Percentiles rank a stretch among this genome's conserved stretches.
phyloP scores from a whole-genome alignment of 2,113 vertebrate genomes.

The Corapipo altera region DNA sequence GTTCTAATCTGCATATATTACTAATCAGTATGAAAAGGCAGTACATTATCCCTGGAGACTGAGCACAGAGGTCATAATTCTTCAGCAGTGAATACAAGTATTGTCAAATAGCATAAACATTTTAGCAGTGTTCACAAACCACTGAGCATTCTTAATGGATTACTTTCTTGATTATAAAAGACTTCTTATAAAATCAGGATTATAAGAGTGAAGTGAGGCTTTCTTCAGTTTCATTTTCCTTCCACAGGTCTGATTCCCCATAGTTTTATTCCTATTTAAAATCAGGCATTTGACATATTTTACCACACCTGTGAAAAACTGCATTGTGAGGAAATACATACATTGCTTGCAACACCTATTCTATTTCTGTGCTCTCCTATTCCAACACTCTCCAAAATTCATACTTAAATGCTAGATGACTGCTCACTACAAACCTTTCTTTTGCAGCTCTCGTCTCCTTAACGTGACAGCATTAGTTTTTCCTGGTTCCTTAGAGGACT shows the following conservation, averaged over 20 bases:
- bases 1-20: background rate
- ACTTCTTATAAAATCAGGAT: background rate
- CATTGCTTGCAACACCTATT: background rate
- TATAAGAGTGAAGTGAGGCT: background rate
- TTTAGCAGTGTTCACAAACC: background rate
- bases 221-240: background rate
- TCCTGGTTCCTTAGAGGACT: slow-evolving; percentile 24
- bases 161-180: background rate
- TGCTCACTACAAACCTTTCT: slow-evolving; percentile 73
- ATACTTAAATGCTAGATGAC: background rate
- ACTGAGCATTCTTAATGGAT: background rate
- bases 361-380: background rate
- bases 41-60: background rate
- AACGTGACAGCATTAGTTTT: background rate
- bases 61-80: background rate
- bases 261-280: background rate
- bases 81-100: background rate
- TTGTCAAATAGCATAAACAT: background rate
- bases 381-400: background rate
- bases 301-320: background rate
- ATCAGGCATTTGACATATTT: background rate
- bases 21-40: background rate
- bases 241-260: background rate
- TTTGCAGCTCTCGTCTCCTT: slow-evolving; percentile 43
- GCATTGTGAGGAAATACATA: background rate